phyloP scores from a whole-genome alignment of 2,113 vertebrate species.

The Lophotis ruficrista region DNA sequence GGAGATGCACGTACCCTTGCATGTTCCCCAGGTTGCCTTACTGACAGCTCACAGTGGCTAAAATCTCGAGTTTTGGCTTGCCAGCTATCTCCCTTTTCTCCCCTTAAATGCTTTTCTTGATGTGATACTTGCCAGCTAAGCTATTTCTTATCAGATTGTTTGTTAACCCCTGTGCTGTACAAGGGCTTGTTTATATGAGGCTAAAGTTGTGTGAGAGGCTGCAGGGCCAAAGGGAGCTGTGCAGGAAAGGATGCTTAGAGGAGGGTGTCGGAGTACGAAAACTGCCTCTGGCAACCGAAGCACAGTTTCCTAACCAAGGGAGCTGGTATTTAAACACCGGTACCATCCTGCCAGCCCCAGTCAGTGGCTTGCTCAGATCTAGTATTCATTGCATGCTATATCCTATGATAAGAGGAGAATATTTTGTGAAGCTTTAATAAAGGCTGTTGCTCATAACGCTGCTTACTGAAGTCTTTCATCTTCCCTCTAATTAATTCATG shows the following conservation, averaged over 20 bases:
- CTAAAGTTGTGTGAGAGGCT: neutral
- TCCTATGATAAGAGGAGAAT: neutral
- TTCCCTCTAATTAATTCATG: conserved; percentile 66
- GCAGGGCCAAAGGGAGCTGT: accelerated
- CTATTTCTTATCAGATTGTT: conserved; percentile 26
- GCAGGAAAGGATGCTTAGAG: neutral
- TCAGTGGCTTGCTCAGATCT: neutral
- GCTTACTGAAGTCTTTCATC: conserved; percentile 51
- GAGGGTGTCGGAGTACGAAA: neutral
- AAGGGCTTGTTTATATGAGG: neutral
- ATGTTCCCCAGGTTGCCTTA: neutral
- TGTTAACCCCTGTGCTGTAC: neutral
- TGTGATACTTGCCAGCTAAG: neutral
- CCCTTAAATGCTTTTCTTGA: neutral
- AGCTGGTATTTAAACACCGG: neutral
- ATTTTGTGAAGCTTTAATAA: conserved; percentile 51
- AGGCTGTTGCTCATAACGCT: conserved; percentile 21
- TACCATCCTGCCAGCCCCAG: neutral
- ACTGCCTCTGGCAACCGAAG: neutral
- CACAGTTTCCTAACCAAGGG: neutral
- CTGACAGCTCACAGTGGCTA: neutral
- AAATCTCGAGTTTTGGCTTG: neutral
- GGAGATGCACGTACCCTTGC: neutral
- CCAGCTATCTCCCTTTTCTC: neutral
- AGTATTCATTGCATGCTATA: neutral